Evolutionary conservation across 2,888 invertebrate genomes (phyloP).

Genomic region (Leucozona laternaria): DNA sequence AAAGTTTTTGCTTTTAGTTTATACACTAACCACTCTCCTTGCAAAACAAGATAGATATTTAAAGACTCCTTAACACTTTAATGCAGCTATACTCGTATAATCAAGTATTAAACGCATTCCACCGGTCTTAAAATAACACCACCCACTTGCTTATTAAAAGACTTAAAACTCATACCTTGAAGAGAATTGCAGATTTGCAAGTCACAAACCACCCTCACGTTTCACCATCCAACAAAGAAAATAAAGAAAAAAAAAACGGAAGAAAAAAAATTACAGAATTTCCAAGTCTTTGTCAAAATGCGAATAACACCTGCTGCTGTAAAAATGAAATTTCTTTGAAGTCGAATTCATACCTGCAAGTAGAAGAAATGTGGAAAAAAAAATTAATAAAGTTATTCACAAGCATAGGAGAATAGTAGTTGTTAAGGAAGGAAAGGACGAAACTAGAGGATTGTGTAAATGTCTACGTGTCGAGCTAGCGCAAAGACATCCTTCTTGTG

Average conservation of each 20-base stretch:
- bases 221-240: neutral
- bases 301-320: conserved; percentile 61
- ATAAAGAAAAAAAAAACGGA: neutral
- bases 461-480: neutral
- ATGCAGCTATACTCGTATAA: conserved; percentile 8
- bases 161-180: conserved; percentile 57
- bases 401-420: conserved; percentile 31
- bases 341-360: conserved; percentile 71
- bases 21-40: conserved; percentile 1
- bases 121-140: conserved; percentile 20
- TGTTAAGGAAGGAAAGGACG: conserved; percentile 25
- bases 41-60: conserved; percentile 29
- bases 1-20: conserved; percentile 12
- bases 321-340: conserved; percentile 66
- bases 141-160: conserved; percentile 53
- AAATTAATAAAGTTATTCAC: conserved; percentile 59
- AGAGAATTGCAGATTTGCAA: conserved; percentile 52
- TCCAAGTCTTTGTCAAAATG: conserved; percentile 28
- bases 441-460: neutral
- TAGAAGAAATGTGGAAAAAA: conserved; percentile 44
- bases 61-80: conserved; percentile 50
- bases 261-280: conserved; percentile 31
- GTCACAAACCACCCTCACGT: conserved; percentile 34
- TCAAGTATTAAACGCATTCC: conserved; percentile 45
- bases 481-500: conserved; percentile 17